A percentile compares a stretch with the other conserved stretches of the same genome.
These are phyloP conservation scores for Coecobrya sp. DNA, from an alignment of 2,888 invertebrate genomes.

Conservation along the genomic window DNA sequence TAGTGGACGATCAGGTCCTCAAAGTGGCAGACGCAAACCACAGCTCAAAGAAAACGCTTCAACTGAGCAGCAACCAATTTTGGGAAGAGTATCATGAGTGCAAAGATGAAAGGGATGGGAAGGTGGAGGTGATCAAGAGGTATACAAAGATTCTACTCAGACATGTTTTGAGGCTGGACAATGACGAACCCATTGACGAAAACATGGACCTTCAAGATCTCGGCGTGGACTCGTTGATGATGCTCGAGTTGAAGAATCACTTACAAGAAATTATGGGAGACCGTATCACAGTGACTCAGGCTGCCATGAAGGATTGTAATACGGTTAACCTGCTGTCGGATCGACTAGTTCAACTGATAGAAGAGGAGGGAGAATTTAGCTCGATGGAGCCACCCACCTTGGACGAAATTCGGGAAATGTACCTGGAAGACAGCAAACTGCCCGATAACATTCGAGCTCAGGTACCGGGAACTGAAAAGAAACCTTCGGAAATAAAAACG, in stretches of 20 bases:
- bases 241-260: conserved; percentile 51
- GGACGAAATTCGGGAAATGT: conserved; percentile 15
- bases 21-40: neutral
- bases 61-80: conserved; percentile 52
- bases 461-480: neutral
- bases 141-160: conserved; percentile 2
- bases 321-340: conserved; percentile 27
- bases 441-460: neutral
- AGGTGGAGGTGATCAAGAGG: neutral
- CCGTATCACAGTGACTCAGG: neutral
- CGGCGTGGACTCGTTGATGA: conserved; percentile 62
- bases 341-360: conserved; percentile 48
- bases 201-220: conserved; percentile 28
- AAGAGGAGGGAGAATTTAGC: conserved; percentile 35
- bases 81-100: conserved; percentile 60
- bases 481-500: conserved; percentile 40
- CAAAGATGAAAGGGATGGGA: conserved; percentile 20
- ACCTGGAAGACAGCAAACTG: conserved; percentile 30
- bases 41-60: neutral
- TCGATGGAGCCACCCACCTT: conserved; percentile 24
- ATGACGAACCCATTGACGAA: conserved; percentile 19
- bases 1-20: conserved; percentile 45
- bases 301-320: conserved; percentile 42
- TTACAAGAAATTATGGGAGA: conserved; percentile 38
- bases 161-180: conserved; percentile 32